phyloP scores from a whole-genome alignment of 2,113 vertebrate genomes.

The Melanocharis versteri region DNA sequence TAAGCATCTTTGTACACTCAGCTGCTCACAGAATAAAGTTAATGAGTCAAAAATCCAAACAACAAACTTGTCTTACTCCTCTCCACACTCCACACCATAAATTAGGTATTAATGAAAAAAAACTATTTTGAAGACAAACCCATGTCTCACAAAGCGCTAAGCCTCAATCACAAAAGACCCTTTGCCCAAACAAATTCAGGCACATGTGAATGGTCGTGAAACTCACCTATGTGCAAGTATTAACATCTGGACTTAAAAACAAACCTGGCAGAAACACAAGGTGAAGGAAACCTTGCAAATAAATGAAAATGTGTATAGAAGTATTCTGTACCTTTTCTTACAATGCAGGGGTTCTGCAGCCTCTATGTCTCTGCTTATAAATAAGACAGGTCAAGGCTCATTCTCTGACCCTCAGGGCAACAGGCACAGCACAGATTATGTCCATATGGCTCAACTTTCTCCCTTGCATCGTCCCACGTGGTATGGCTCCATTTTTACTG shows the following conservation, averaged over 20 bases:
- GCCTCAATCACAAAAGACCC: not conserved
- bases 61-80: not conserved
- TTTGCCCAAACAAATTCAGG: not conserved
- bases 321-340: not conserved
- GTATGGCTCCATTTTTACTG: not conserved
- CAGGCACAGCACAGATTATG: not conserved
- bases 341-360: not conserved
- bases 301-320: not conserved
- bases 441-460: conserved; percentile 1
- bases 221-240: not conserved
- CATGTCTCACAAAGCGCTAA: not conserved
- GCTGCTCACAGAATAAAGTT: not conserved
- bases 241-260: conserved; percentile 29
- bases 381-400: not conserved
- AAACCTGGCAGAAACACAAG: not conserved
- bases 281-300: not conserved
- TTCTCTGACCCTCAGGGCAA: not conserved
- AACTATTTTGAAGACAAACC: not conserved
- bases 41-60: conserved; percentile 10
- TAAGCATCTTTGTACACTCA: not conserved
- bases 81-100: not conserved
- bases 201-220: not conserved
- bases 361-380: not conserved
- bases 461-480: not conserved
- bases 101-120: not conserved